A percentile compares a stretch with the other conserved stretches of the same genome.
phyloP scores from a whole-genome alignment of 2,888 invertebrate species.

The Augochlorella aurata region DNA sequence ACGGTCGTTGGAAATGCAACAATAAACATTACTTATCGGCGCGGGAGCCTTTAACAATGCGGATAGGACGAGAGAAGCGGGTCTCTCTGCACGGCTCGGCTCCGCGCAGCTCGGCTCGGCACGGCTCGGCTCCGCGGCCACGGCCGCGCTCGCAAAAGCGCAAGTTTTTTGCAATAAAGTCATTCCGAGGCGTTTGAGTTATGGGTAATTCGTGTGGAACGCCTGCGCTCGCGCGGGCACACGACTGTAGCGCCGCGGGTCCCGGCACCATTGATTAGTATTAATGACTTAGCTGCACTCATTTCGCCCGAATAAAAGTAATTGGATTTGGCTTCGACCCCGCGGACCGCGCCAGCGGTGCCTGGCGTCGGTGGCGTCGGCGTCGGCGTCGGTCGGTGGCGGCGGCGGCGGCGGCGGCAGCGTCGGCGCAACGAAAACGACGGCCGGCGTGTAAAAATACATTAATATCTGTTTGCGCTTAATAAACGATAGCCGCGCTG shows the following conservation, averaged over 20 bases:
- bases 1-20: constrained; percentile 78
- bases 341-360: constrained; percentile 70
- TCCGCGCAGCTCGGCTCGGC: constrained; percentile 43
- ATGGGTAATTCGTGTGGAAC: constrained; percentile 80
- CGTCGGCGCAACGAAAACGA: constrained; percentile 67
- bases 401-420: constrained; percentile 56
- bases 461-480: constrained; percentile 82
- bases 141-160: constrained; percentile 72
- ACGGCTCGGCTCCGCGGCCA: constrained; percentile 14
- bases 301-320: constrained; percentile 82
- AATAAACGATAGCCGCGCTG: constrained; percentile 81
- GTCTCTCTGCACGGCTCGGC: constrained; percentile 19
- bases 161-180: constrained; percentile 81
- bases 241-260: constrained; percentile 36
- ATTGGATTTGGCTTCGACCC: constrained; percentile 82
- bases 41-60: constrained; percentile 78
- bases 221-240: constrained; percentile 48
- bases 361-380: constrained; percentile 61
- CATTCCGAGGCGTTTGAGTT: constrained; percentile 81
- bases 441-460: constrained; percentile 80
- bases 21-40: constrained; percentile 82
- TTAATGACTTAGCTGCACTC: constrained; percentile 82
- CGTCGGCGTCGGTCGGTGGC: constrained; percentile 33
- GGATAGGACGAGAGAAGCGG: constrained; percentile 66
- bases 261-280: constrained; percentile 81